Conservation (phyloP, 2,888 invertebrate species). For the Flexamia atlantica region DNA sequence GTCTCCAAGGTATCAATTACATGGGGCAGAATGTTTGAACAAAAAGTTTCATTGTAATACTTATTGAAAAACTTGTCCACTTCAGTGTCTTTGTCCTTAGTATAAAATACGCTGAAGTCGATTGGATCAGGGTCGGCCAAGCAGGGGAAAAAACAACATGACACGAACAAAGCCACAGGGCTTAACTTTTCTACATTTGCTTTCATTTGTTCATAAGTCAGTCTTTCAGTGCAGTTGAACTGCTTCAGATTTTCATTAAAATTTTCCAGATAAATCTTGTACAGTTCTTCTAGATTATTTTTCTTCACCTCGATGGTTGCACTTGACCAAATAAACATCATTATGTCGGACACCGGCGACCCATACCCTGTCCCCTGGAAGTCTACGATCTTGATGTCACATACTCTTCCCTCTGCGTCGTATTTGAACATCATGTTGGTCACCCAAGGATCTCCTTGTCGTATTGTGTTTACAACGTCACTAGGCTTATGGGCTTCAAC, state of each 20-base stretch:
- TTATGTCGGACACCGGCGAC: slow-evolving; percentile 16
- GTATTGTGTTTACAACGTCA: background rate
- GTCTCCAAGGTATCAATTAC: background rate
- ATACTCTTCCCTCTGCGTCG: background rate
- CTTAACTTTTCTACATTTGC: background rate
- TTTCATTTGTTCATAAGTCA: background rate
- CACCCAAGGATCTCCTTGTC: slow-evolving; percentile 41
- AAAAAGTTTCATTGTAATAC: background rate
- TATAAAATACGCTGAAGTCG: background rate
- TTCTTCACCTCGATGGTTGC: slow-evolving; percentile 1
- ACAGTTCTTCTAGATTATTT: slow-evolving; percentile 12
- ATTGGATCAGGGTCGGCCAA: background rate
- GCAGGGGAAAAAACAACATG: background rate
- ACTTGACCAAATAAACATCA: slow-evolving; percentile 47
- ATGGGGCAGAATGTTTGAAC: background rate
- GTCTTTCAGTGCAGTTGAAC: slow-evolving; percentile 34
- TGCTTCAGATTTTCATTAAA: slow-evolving; percentile 32
- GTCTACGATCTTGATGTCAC: slow-evolving; percentile 28
- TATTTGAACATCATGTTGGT: slow-evolving; percentile 56
- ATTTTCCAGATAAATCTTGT: slow-evolving; percentile 9
- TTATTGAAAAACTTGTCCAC: background rate
- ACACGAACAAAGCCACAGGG: background rate
- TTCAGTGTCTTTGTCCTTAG: background rate
- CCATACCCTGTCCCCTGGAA: slow-evolving; percentile 18
- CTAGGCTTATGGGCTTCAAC: slow-evolving; percentile 26